Evolutionary conservation across 2,797 vertebrate genomes (phyloP).

Genomic region (Loriculus beryllinus): DNA sequence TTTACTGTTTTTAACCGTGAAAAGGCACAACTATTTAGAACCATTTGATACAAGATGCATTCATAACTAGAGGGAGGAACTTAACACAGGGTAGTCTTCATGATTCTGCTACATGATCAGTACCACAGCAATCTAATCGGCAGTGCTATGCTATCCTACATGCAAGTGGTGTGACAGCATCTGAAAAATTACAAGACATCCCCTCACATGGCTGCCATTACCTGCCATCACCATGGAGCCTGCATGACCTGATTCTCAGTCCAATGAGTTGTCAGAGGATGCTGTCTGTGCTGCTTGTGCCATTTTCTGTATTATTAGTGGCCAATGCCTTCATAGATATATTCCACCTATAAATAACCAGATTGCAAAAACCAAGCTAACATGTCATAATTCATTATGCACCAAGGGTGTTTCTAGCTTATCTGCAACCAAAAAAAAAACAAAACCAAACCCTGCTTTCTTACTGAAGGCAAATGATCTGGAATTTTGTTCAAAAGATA

Average conservation of each 20-base stretch:
- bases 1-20: background rate
- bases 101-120: fast-evolving
- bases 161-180: fast-evolving
- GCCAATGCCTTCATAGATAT: background rate
- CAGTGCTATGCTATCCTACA: fast-evolving
- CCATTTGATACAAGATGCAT: background rate
- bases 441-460: too few species aligned
- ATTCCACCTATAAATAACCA: background rate
- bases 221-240: background rate
- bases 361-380: background rate
- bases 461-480: background rate
- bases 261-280: background rate
- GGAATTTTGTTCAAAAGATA: background rate
- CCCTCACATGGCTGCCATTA: background rate
- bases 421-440: background rate
- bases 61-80: background rate
- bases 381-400: background rate
- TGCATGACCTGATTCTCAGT: background rate
- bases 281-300: background rate
- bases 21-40: background rate
- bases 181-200: background rate
- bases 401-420: background rate
- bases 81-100: too few species aligned
- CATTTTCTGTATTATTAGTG: background rate
- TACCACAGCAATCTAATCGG: too few species aligned